These are phyloP conservation scores for Anagrus nilaparvatae DNA, from an alignment of 1,140 invertebrate species.

Conservation along the genomic window DNA sequence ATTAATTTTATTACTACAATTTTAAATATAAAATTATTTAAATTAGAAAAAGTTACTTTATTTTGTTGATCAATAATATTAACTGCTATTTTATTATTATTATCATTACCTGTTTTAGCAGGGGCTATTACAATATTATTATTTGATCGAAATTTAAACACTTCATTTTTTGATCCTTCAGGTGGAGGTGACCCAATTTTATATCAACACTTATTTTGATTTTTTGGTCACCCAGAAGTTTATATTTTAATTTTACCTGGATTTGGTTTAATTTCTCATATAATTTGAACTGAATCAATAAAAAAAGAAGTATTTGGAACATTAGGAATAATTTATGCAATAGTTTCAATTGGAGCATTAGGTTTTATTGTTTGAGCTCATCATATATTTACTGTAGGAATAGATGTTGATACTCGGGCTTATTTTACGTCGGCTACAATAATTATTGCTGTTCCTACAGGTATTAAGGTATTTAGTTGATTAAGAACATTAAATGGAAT, in stretches of 20 bases:
- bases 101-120: slow-evolving; percentile 60
- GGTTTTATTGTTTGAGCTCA: slow-evolving; percentile 39
- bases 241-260: slow-evolving; percentile 50
- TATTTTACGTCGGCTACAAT: slow-evolving; percentile 45
- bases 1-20: slow-evolving; percentile 56
- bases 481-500: slow-evolving; percentile 35
- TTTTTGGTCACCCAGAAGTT: slow-evolving; percentile 50
- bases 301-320: slow-evolving; percentile 29
- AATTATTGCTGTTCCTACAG: slow-evolving; percentile 22
- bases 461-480: slow-evolving; percentile 41
- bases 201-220: slow-evolving; percentile 51
- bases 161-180: slow-evolving; percentile 42
- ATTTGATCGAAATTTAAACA: slow-evolving; percentile 43
- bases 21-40: slow-evolving; percentile 43
- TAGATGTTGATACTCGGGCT: slow-evolving; percentile 44
- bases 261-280: slow-evolving; percentile 37
- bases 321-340: slow-evolving; percentile 30
- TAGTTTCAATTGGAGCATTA: slow-evolving; percentile 22
- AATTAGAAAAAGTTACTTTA: slow-evolving; percentile 46
- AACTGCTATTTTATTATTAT: slow-evolving; percentile 53
- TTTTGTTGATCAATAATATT: slow-evolving; percentile 58
- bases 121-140: slow-evolving; percentile 62
- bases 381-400: slow-evolving; percentile 45
- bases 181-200: slow-evolving; percentile 45
- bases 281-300: slow-evolving; percentile 21